Evolutionary conservation across 1,140 invertebrate genomes (phyloP), one percentile per base, ranked within the genome.

Genomic region (Ditylenchus dipsaci): DNA sequence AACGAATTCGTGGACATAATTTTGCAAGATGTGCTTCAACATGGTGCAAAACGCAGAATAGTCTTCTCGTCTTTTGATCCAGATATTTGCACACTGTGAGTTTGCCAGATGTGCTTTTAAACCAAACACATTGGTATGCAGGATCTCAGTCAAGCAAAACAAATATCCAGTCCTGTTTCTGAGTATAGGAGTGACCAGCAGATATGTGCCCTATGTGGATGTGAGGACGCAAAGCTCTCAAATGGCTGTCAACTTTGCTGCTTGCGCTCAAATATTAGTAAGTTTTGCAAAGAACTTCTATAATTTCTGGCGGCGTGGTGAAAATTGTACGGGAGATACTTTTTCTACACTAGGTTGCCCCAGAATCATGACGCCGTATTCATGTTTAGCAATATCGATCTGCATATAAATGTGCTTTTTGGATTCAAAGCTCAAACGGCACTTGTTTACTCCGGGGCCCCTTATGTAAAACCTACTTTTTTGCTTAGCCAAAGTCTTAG

Each of bases 51-150:
- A 1, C 67, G 81, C 38, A 63, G 79, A 15, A 77, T 83, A 21
- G 76, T 83, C 30, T 83, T 83, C 65, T 82, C 79, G 1, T 79
- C 71, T 23, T 83, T 83, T 59, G 76, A 83, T 74, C 80, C 81
- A 9, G 81, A 83, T 68, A 78, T 83, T 57, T 83, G 81, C 64
- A 67, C 69, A 38, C 79, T 83, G 81, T 82, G 67, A 65, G 79
- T 68, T 19, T 21, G n/a, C n/a, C 8, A 17, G n/a, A 21, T 53
- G 49, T 17, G n/a, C n/a, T 45, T 45, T n/a, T 11, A 53, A 21
- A 21, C 23, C 15, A 15, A 26, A 17, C 3, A 21, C 15, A 8
- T 53, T 53, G 72, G 23, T 56, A 61, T 78, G 61, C 38, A 78
- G 77, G 65, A 70, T 80, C 1, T 38, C 76, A 1, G 57, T 78